These are phyloP conservation scores for Coenobita brevimanus DNA, from an alignment of 1,140 invertebrate species.

Conservation along the genomic window DNA sequence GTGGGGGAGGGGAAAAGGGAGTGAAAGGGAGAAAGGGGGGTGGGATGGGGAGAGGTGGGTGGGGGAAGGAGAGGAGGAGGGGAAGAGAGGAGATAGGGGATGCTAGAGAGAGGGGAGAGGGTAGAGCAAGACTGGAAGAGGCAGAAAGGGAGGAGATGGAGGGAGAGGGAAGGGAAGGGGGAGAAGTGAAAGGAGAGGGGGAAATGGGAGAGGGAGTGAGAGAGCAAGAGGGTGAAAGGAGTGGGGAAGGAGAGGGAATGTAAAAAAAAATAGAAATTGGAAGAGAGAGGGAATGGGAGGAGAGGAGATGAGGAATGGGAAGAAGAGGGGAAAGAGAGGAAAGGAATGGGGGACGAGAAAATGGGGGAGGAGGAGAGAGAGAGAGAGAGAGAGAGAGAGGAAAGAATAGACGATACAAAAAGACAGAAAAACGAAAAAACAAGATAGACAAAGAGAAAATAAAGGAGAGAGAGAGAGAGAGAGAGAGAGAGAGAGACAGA, in stretches of 20 bases:
- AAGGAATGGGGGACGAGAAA: neutral
- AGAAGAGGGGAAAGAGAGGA: neutral
- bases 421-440: no score
- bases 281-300: neutral
- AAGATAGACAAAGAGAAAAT: no score
- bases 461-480: neutral
- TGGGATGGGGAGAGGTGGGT: neutral
- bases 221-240: neutral
- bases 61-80: neutral
- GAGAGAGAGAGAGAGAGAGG: no score
- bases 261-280: neutral
- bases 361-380: neutral
- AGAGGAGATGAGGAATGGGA: neutral
- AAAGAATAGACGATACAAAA: no score
- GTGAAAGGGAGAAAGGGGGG: neutral
- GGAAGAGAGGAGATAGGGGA: neutral
- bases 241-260: neutral
- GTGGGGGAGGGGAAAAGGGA: neutral
- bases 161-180: constrained; percentile 21
- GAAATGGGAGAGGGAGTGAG: neutral
- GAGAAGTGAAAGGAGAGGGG: neutral
- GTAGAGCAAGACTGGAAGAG: neutral
- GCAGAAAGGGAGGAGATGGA: constrained; percentile 4
- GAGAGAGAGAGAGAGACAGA: constrained; percentile 1
- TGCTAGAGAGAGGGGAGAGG: neutral